Percentiles rank a stretch among this genome's conserved stretches.
Conservation (phyloP, 2,888 invertebrate species). For the Clivina fossor region DNA sequence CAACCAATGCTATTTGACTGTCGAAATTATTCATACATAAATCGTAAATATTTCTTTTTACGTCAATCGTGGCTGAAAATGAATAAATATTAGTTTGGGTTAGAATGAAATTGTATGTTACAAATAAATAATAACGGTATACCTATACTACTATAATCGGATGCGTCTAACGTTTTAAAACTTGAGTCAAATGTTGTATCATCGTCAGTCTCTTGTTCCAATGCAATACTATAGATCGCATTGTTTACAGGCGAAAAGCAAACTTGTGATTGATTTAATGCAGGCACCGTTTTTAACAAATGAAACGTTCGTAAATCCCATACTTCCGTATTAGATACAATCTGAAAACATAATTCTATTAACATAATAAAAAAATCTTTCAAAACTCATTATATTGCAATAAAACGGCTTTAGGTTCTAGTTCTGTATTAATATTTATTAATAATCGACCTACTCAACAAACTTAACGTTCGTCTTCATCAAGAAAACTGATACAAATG, state of each 20-base stretch:
- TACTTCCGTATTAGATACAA: conserved; percentile 96
- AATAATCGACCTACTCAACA: too few relatives aligned
- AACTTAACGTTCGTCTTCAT: too few relatives aligned
- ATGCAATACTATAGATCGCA: conserved; percentile 83
- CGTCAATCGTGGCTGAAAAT: conserved; percentile 83
- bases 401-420: too few relatives aligned
- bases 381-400: too few relatives aligned
- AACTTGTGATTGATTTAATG: conserved; percentile 85
- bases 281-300: conserved; percentile 89
- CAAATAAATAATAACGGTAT: conserved; percentile 42
- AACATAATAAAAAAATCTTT: too few relatives aligned
- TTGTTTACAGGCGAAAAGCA: conserved; percentile 85
- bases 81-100: conserved; percentile 8
- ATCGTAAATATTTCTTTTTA: conserved; percentile 86
- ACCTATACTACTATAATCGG: conserved; percentile 93
- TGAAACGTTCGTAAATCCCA: conserved; percentile 97
- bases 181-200: conserved; percentile 82
- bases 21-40: conserved; percentile 81
- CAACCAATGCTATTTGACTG: conserved; percentile 86
- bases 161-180: conserved; percentile 92
- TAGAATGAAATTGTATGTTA: background rate
- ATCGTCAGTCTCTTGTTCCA: conserved; percentile 73
- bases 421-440: too few relatives aligned
- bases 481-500: too few relatives aligned
- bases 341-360: conserved; percentile 58